phyloP scores from a whole-genome alignment of 2,888 invertebrate genomes.

The Spodoptera littoralis region DNA sequence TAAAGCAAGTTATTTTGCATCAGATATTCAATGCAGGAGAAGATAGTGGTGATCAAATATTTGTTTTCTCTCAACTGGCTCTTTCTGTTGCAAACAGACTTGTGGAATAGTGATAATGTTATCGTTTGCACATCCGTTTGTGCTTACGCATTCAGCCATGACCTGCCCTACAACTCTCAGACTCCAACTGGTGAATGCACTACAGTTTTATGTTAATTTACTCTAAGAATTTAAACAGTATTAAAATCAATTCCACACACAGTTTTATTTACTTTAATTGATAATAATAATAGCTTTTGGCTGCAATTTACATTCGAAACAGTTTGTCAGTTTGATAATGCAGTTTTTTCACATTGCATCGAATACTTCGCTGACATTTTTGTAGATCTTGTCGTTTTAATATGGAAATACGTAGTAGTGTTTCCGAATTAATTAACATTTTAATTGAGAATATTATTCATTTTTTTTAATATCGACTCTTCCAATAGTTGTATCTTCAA shows the following conservation, averaged over 20 bases:
- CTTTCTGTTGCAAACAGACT: conserved; percentile 61
- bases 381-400: neutral
- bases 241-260: conserved; percentile 6
- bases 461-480: conserved; percentile 19
- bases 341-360: too few species aligned
- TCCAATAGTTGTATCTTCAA: conserved; percentile 13
- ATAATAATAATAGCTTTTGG: neutral
- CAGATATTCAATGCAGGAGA: conserved; percentile 19
- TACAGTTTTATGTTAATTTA: conserved; percentile 72
- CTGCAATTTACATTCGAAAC: too few species aligned
- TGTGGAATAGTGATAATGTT: conserved; percentile 76
- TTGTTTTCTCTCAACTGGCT: conserved; percentile 58
- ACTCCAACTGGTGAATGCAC: conserved; percentile 74
- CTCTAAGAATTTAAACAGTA: conserved; percentile 48
- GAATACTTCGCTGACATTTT: conserved; percentile 6
- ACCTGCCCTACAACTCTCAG: conserved; percentile 84
- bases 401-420: conserved; percentile 4
- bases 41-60: conserved; percentile 58
- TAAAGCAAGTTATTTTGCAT: conserved; percentile 12
- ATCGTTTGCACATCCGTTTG: conserved; percentile 84
- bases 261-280: conserved; percentile 11
- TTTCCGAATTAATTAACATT: conserved; percentile 3
- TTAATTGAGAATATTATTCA: conserved; percentile 18
- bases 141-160: conserved; percentile 85
- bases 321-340: too few species aligned